Base-by-base conservation (phyloP, 2,888 invertebrate species). In the Melangyna quadrimaculata region DNA sequence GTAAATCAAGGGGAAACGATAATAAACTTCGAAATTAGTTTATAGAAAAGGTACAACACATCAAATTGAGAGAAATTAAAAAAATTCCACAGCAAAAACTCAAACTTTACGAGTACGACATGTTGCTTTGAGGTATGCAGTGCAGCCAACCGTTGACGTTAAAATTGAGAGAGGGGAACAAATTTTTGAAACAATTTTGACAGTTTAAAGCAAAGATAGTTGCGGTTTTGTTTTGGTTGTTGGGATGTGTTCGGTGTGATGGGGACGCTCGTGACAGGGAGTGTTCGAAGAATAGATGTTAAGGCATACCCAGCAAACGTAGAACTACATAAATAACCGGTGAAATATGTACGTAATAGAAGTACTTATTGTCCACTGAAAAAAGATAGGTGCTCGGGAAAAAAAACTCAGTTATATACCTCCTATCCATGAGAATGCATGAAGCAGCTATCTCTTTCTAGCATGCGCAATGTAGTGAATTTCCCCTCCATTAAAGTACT, bases 21-120 rank as follows among this genome's bases (percentile, higher is more conserved):
- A 71, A 81, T 61, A 67, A 24, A 84, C 75, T 80, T 71, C 61
- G 72, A 80, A 84, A 86, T 57, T 77, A 81, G 74, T 86, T 73
- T 73, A 78, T 81, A 81, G 81, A 73, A 86, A 81, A 81, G 71
- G 78, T 86, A 86, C 86, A 86, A 78, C 86, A 86, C 86, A 86
- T 81, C 86, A 86, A 86, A 67, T 67, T 65, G 45, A 65, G 65
- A 65, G 65, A 65, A 65, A 65, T 63, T 65, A 65, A 86, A 77
- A 80, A 82, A 83, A 81, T 81, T 78, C 81, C 86, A 81, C 81
- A 81, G 86, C 72, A 81, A 61, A 61, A 65, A 65, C 29, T 45
- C 43, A 45, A n/a, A 45, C 43, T 65, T 43, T 27, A 40, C 29
- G 32, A 29, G 77, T 86, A 86, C 86, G 86, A 86, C 86, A 86